Conservation (phyloP, 1,140 invertebrate species). For the Charaxes varanes region DNA sequence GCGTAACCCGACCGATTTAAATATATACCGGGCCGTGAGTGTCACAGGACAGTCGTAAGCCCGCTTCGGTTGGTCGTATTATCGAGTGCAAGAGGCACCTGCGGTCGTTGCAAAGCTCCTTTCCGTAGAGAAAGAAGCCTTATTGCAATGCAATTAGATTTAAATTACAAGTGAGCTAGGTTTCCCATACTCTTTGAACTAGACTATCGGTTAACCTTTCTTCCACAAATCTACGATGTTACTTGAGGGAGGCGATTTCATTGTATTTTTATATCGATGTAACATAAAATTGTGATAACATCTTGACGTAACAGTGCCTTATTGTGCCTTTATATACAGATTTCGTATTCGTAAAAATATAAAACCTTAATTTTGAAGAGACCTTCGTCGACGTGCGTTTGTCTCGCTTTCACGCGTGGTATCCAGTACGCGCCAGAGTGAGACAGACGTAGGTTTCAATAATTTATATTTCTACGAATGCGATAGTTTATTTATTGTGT, state of each 20-base stretch:
- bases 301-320: conserved; percentile 67
- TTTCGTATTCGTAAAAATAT: too few relatives aligned
- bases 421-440: too few relatives aligned
- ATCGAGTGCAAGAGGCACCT: conserved; percentile 4
- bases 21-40: background rate
- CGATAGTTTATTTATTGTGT: conserved; percentile 70
- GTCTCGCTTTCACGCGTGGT: too few relatives aligned
- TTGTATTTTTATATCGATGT: conserved; percentile 36
- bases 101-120: conserved; percentile 51
- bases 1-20: too few relatives aligned
- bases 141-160: conserved; percentile 31
- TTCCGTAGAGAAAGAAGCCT: conserved; percentile 55
- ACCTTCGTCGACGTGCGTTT: too few relatives aligned
- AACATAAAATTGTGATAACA: conserved; percentile 67
- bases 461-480: too few relatives aligned
- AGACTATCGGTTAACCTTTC: conserved; percentile 61
- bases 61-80: background rate
- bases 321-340: conserved; percentile 67
- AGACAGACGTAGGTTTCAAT: too few relatives aligned
- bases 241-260: conserved; percentile 26
- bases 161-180: conserved; percentile 28
- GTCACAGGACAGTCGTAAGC: background rate
- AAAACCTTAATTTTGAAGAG: too few relatives aligned
- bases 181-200: conserved; percentile 53
- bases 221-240: conserved; percentile 25